Evolutionary conservation across 2,797 vertebrate species (phyloP).

Genomic region (Emys orbicularis): DNA sequence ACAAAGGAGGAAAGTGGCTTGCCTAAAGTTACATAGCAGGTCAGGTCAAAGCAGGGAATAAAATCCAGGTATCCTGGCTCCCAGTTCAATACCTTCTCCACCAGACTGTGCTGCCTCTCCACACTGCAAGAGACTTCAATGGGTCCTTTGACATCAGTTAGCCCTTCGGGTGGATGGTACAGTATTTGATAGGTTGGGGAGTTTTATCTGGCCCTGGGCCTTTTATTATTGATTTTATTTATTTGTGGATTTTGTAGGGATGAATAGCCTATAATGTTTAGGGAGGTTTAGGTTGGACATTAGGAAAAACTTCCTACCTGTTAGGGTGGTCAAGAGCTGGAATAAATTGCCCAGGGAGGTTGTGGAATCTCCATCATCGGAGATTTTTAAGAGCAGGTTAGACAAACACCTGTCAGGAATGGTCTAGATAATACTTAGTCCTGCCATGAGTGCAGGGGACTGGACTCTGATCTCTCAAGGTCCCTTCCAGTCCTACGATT

Average conservation of each 20-base stretch:
- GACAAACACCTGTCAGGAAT: too few species aligned
- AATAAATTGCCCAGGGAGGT: too few species aligned
- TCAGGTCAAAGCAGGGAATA: not conserved
- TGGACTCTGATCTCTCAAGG: too few species aligned
- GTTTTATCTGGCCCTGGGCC: slow-evolving; percentile 32
- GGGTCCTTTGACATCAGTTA: not conserved
- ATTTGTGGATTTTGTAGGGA: not conserved
- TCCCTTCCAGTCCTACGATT: too few species aligned
- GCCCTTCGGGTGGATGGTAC: not conserved
- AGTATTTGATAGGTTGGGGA: not conserved
- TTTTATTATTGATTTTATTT: slow-evolving; percentile 35
- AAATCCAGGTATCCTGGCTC: not conserved
- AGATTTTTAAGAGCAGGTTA: too few species aligned
- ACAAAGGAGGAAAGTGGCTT: not conserved
- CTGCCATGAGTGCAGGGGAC: too few species aligned
- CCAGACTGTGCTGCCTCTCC: not conserved
- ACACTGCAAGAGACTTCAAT: not conserved
- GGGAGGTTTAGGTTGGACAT: too few species aligned
- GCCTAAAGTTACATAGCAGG: not conserved
- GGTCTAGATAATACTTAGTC: too few species aligned
- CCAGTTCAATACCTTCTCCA: not conserved
- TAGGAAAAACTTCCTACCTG: too few species aligned
- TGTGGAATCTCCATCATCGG: too few species aligned
- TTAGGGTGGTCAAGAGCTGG: too few species aligned
- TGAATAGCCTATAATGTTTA: not conserved